Percentiles rank a stretch among this genome's conserved stretches.
Evolutionary conservation across 2,888 invertebrate genomes (phyloP).

Genomic region (Colletes collaris): DNA sequence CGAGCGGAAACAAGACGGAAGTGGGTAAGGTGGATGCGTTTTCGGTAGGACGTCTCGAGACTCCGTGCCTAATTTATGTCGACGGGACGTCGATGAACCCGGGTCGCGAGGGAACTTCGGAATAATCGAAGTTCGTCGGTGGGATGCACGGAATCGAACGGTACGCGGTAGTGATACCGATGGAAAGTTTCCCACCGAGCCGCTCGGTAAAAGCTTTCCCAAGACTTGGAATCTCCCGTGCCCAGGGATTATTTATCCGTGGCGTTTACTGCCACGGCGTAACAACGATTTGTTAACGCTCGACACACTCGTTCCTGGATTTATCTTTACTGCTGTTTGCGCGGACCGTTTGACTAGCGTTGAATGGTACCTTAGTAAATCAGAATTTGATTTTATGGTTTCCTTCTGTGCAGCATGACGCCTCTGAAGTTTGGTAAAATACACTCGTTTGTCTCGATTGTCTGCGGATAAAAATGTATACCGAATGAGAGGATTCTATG

Average conservation of each 20-base stretch:
- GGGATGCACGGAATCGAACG: slow-evolving; percentile 52
- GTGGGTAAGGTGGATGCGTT: background rate
- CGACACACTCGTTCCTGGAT: background rate
- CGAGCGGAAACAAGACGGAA: background rate
- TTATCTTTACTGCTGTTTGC: background rate
- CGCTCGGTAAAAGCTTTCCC: slow-evolving; percentile 57
- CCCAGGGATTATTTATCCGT: background rate
- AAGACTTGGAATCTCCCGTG: slow-evolving; percentile 45
- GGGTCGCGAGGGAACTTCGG: slow-evolving; percentile 54
- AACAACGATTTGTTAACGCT: too few species aligned
- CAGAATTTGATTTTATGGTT: too few species aligned
- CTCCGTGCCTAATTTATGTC: slow-evolving; percentile 66
- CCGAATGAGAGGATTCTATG: too few species aligned
- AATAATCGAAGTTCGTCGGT: slow-evolving; percentile 69
- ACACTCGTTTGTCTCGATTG: too few species aligned
- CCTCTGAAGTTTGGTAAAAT: too few species aligned
- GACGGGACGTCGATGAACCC: slow-evolving; percentile 55
- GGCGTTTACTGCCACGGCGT: background rate
- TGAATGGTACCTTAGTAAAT: too few species aligned
- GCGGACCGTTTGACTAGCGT: too few species aligned
- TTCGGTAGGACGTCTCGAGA: slow-evolving; percentile 18
- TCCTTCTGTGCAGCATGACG: too few species aligned
- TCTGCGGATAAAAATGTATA: too few species aligned
- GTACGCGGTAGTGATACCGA: slow-evolving; percentile 67
- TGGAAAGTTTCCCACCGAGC: slow-evolving; percentile 68